Conservation (phyloP, 2,888 invertebrate genomes). For the Phytoseiulus persimilis region DNA sequence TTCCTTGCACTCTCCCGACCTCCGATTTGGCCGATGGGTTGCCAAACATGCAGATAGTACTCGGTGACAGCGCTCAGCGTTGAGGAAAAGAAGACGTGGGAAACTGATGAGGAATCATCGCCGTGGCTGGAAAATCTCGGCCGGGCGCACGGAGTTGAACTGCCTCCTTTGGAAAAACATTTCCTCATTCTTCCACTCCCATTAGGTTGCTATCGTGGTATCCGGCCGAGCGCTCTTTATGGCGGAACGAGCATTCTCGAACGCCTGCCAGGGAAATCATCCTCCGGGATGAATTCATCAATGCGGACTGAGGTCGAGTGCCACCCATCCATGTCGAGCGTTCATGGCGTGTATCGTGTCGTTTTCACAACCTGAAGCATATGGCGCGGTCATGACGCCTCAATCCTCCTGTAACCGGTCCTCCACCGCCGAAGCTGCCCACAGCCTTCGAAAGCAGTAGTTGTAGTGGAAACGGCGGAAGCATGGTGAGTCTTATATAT, state of each 20-base stretch:
- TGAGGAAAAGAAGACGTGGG: neutral
- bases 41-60: neutral
- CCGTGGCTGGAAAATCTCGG: neutral
- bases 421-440: neutral
- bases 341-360: neutral
- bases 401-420: neutral
- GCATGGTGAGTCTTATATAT: neutral
- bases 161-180: no score
- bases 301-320: neutral
- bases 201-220: no score
- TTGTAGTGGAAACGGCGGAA: neutral
- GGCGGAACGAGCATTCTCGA: no score
- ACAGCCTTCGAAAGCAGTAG: neutral
- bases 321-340: neutral
- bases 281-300: neutral
- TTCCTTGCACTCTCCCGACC: neutral
- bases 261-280: neutral
- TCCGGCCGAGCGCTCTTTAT: no score
- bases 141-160: neutral
- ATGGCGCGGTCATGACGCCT: neutral
- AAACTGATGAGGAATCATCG: neutral
- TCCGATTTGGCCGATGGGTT: neutral
- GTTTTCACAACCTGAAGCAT: neutral
- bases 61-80: neutral
- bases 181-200: neutral